phyloP scores from a whole-genome alignment of 2,888 invertebrate genomes.

The Sesia bembeciformis region DNA sequence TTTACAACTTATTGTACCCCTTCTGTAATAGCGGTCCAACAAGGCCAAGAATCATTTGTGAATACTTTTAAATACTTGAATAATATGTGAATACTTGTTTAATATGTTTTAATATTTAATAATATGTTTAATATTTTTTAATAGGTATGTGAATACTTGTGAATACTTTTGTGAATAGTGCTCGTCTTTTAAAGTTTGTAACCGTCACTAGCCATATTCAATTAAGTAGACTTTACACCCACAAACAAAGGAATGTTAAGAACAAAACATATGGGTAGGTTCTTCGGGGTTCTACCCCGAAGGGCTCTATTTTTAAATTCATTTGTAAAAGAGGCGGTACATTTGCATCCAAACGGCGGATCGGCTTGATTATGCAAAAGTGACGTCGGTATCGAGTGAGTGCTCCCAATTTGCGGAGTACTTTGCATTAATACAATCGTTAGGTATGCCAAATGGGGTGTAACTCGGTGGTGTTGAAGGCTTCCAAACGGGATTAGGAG shows the following conservation, averaged over 20 bases:
- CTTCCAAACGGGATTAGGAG: not conserved
- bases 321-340: constrained; percentile 25
- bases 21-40: no score
- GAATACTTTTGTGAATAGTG: no score
- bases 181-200: not conserved
- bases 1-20: no score
- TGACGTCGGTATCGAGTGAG: constrained; percentile 27
- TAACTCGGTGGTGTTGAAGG: not conserved
- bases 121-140: not conserved
- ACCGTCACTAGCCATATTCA: no score
- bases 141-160: no score
- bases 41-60: no score
- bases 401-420: constrained; percentile 45
- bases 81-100: no score
- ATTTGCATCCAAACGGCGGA: constrained; percentile 56
- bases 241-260: no score
- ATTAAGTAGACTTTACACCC: no score
- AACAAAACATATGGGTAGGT: no score
- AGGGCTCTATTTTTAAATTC: constrained; percentile 30
- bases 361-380: constrained; percentile 61
- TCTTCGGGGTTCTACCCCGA: not conserved
- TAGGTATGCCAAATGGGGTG: not conserved
- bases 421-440: constrained; percentile 25
- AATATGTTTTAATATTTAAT: no score
- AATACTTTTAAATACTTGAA: no score